Percentiles rank a stretch among this genome's conserved stretches.
Evolutionary conservation across 2,113 vertebrate genomes (phyloP).

Genomic region (Pelobates fuscus): DNA sequence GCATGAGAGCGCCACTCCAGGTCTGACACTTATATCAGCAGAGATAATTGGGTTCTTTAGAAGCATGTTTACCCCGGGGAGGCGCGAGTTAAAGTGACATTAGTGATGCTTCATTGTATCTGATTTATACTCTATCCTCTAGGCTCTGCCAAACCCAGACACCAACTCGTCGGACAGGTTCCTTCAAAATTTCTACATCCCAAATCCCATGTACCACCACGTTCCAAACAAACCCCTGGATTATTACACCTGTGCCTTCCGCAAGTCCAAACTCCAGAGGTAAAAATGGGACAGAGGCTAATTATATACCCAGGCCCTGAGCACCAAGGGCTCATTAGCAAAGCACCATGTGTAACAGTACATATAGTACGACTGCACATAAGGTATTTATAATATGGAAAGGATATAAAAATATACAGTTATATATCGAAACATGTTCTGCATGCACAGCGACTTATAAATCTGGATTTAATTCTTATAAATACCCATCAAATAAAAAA

Average conservation of each 20-base stretch:
- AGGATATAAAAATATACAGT: too few relatives aligned
- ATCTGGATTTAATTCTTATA: too few relatives aligned
- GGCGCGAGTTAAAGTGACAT: background rate
- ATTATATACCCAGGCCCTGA: background rate
- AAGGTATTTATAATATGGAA: too few relatives aligned
- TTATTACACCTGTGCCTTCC: slow-evolving; percentile 71
- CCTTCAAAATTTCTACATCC: slow-evolving; percentile 61
- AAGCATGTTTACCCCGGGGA: too few relatives aligned
- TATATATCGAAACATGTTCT: too few relatives aligned
- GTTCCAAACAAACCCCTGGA: slow-evolving; percentile 72
- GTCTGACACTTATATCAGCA: too few relatives aligned
- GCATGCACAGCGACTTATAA: too few relatives aligned
- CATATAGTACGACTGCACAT: too few relatives aligned
- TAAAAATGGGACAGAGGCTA: slow-evolving; percentile 42
- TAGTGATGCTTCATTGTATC: background rate
- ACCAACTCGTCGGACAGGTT: slow-evolving; percentile 63
- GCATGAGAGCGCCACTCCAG: slow-evolving; percentile 71
- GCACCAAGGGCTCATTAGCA: too few relatives aligned
- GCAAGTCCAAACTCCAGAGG: slow-evolving; percentile 69
- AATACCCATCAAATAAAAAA: too few relatives aligned
- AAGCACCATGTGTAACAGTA: too few relatives aligned
- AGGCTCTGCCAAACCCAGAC: slow-evolving; percentile 72
- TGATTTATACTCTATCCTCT: background rate
- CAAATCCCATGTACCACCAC: slow-evolving; percentile 65
- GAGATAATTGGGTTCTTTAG: too few relatives aligned